A percentile compares a stretch with the other conserved stretches of the same genome.
phyloP scores from a whole-genome alignment of 2,888 invertebrate genomes.

The Pasiphila rectangulata region DNA sequence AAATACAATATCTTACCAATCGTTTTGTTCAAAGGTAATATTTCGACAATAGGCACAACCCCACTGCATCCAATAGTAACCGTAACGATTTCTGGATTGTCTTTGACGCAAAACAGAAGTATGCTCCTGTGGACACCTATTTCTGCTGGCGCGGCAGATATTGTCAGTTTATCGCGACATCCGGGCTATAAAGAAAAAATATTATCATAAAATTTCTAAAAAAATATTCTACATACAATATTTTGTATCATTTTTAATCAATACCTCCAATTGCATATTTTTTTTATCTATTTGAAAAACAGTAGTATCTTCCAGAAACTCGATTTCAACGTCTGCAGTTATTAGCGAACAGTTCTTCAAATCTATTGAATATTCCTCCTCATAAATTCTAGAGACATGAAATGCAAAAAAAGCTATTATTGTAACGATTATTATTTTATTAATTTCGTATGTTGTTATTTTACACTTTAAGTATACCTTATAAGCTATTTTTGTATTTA shows the following conservation, averaged over 20 bases:
- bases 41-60: conserved; percentile 73
- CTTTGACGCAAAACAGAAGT: conserved; percentile 70
- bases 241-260: background rate
- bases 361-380: conserved; percentile 70
- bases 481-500: too few relatives aligned
- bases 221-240: too few relatives aligned
- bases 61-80: conserved; percentile 77
- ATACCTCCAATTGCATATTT: conserved; percentile 53
- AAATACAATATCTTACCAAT: conserved; percentile 60
- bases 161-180: conserved; percentile 54
- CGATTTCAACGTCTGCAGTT: conserved; percentile 67
- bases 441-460: too few relatives aligned
- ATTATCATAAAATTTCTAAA: conserved; percentile 5
- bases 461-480: too few relatives aligned
- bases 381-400: conserved; percentile 59
- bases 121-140: conserved; percentile 54
- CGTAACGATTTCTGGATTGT: conserved; percentile 80
- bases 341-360: conserved; percentile 79
- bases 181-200: conserved; percentile 54
- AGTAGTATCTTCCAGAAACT: conserved; percentile 62
- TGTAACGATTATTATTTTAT: background rate
- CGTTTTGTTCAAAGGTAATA: conserved; percentile 60
- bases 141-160: conserved; percentile 65
- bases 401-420: background rate
- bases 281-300: conserved; percentile 71